phyloP scores from a whole-genome alignment of 2,797 vertebrate genomes.

The Oreochromis grahami region DNA sequence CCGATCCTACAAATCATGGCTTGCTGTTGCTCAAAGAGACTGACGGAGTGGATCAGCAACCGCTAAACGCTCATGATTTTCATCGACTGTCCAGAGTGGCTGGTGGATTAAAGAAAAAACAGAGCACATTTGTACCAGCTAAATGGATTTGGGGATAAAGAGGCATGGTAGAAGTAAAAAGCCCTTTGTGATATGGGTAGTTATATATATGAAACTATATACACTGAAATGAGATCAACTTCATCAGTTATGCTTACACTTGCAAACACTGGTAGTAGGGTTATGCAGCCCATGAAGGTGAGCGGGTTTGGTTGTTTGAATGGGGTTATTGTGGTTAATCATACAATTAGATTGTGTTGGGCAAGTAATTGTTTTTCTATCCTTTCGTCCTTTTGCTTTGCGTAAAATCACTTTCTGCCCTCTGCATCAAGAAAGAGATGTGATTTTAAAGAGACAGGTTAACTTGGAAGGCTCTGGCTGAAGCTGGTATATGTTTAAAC shows the following conservation, averaged over 20 bases:
- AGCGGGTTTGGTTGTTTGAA: not conserved
- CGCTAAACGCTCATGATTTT: not conserved
- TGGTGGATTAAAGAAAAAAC: conserved; percentile 17
- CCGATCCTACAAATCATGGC: not conserved
- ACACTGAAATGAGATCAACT: not conserved
- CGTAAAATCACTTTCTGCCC: not conserved
- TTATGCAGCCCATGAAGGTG: not conserved
- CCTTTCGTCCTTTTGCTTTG: not conserved
- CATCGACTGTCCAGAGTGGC: not conserved
- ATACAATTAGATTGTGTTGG: not conserved
- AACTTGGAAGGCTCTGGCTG: not conserved
- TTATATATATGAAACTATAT: not conserved
- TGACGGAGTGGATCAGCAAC: not conserved
- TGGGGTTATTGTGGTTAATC: not conserved
- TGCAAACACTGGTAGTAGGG: not conserved
- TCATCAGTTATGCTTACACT: not conserved
- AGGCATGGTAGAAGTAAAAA: conserved; percentile 17
- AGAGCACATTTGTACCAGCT: conserved; percentile 26
- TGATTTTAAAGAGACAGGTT: not conserved
- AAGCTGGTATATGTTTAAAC: not conserved
- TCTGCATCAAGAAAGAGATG: not conserved
- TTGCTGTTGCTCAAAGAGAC: not conserved
- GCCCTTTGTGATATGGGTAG: not conserved
- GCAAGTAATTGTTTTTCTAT: not conserved
- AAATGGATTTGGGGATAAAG: conserved; percentile 38